Conservation (phyloP, 2,888 invertebrate species). For the Lapara coniferarum region DNA sequence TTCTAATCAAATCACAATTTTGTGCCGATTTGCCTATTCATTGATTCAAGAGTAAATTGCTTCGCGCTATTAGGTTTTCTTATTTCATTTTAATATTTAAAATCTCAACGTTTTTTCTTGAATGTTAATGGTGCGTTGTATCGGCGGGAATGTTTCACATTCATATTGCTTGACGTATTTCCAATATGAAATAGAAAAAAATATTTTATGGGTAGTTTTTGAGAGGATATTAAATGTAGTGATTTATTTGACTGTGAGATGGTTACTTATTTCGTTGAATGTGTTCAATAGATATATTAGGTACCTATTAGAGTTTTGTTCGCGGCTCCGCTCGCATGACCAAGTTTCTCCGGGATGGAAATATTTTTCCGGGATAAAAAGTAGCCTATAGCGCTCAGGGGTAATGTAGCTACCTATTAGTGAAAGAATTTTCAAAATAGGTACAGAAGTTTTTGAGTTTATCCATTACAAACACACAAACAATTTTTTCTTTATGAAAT, state of each 20-base stretch:
- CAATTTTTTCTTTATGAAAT: no score
- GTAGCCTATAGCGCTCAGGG: no score
- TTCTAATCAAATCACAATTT: conserved; percentile 20
- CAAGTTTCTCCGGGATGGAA: no score
- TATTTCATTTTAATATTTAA: conserved; percentile 18
- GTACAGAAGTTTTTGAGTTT: no score
- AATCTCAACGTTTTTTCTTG: conserved; percentile 14
- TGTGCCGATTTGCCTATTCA: conserved; percentile 18
- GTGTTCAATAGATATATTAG: no score
- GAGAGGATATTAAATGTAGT: not conserved
- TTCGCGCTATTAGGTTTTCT: not conserved
- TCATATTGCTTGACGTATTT: conserved; percentile 25
- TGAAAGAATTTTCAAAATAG: no score
- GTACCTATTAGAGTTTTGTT: no score
- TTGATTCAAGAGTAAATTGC: conserved; percentile 16
- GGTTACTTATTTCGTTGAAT: no score
- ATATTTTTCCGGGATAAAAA: no score
- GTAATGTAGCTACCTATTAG: no score
- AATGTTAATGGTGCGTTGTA: conserved; percentile 6
- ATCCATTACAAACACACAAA: no score
- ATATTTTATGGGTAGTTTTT: not conserved
- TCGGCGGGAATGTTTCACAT: conserved; percentile 7
- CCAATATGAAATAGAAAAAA: conserved; percentile 21
- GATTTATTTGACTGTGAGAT: not conserved
- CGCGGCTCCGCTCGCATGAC: no score